Percentiles rank a stretch among this genome's conserved stretches.
These are phyloP conservation scores for Cyprinodon brontotheroides DNA, from an alignment of 2,113 vertebrate genomes.

Conservation along the genomic window DNA sequence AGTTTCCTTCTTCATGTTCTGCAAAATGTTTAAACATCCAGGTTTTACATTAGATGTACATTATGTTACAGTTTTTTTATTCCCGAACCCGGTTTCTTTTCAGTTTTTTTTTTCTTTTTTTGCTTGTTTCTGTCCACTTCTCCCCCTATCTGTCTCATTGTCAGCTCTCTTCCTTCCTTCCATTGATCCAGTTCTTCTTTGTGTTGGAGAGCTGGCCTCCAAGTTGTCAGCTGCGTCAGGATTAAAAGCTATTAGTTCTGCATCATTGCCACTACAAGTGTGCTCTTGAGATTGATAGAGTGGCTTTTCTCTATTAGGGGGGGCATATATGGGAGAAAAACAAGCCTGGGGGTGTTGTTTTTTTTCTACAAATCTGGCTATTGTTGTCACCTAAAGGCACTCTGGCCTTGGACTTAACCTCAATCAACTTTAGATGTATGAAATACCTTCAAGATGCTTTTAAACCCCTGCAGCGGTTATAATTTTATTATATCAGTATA, in stretches of 20 bases:
- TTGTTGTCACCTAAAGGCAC: conserved; percentile 44
- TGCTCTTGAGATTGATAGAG: conserved; percentile 78
- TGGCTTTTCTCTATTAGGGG: conserved; percentile 66
- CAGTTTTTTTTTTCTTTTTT: conserved; percentile 2
- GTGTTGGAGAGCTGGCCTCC: conserved; percentile 73
- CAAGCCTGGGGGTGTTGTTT: conserved; percentile 42
- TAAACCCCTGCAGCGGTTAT: conserved; percentile 6
- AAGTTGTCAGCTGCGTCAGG: conserved; percentile 81
- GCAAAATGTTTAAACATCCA: neutral
- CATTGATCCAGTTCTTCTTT: conserved; percentile 76
- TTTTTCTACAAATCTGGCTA: conserved; percentile 55
- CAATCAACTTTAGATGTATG: conserved; percentile 31
- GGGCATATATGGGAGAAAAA: conserved; percentile 60
- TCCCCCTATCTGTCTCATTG: conserved; percentile 2
- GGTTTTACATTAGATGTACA: neutral
- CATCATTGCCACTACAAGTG: conserved; percentile 82
- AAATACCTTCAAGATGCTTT: conserved; percentile 14
- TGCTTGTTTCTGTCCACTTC: conserved; percentile 3
- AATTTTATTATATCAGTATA: neutral
- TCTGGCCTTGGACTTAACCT: conserved; percentile 30
- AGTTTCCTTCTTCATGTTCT: conserved; percentile 5
- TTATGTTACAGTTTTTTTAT: conserved; percentile 1
- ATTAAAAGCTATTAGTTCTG: conserved; percentile 85
- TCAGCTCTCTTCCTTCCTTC: conserved; percentile 19
- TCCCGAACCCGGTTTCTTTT: neutral